phyloP scores from a whole-genome alignment of 2,888 invertebrate species.

The Agrotis exclamationis region DNA sequence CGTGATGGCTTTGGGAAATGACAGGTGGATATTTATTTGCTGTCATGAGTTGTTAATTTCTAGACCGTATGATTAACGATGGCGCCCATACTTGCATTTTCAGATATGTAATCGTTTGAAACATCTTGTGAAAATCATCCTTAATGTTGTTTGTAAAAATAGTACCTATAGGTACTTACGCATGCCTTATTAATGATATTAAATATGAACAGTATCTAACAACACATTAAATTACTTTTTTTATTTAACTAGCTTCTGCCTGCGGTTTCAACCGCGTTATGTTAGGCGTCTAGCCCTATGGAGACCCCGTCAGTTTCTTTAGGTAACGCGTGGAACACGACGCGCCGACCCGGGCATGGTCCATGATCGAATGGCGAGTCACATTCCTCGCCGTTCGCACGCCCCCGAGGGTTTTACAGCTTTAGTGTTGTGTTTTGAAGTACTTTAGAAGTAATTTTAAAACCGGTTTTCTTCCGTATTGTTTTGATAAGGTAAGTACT shows the following conservation, averaged over 20 bases:
- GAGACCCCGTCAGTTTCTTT: too few relatives aligned
- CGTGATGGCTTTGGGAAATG: slow-evolving; percentile 14
- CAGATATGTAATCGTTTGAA: background rate
- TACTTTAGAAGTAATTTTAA: background rate
- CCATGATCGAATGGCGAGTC: background rate
- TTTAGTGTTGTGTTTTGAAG: background rate
- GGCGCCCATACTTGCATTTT: slow-evolving; percentile 33
- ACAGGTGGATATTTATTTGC: slow-evolving; percentile 46
- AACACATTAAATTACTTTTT: too few relatives aligned
- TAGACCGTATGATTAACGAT: slow-evolving; percentile 47
- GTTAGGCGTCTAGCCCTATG: too few relatives aligned
- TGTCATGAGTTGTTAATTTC: slow-evolving; percentile 58
- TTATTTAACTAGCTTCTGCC: too few relatives aligned
- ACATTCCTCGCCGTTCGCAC: background rate
- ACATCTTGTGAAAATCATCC: background rate
- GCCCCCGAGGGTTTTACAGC: background rate
- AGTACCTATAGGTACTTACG: background rate
- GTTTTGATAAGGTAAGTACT: background rate
- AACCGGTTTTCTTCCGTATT: background rate
- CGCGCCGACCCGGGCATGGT: background rate
- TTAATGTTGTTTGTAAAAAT: background rate
- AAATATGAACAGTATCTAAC: too few relatives aligned
- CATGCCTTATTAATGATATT: too few relatives aligned
- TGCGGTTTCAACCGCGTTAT: too few relatives aligned
- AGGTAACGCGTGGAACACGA: too few relatives aligned